A percentile compares a stretch with the other conserved stretches of the same genome.
Evolutionary conservation across 2,888 invertebrate genomes (phyloP).

Genomic region (Microchrysa polita): DNA sequence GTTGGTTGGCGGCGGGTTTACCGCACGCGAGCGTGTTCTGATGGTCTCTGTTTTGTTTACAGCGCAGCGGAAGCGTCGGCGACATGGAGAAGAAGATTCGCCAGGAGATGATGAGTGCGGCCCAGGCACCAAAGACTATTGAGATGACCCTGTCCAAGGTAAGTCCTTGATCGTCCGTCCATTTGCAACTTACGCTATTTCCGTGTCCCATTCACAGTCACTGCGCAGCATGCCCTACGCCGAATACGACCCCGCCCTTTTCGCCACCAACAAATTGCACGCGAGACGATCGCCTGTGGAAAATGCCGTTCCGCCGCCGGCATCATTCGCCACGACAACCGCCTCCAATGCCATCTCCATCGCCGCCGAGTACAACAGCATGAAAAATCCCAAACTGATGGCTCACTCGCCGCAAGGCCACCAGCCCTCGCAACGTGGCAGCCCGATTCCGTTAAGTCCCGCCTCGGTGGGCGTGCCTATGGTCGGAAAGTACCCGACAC

Average conservation of each 20-base stretch:
- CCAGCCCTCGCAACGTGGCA: slow-evolving; percentile 6
- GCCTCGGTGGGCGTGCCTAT: not conserved
- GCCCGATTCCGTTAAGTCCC: not conserved
- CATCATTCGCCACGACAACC: not conserved
- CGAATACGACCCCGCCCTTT: not conserved
- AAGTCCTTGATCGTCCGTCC: not conserved
- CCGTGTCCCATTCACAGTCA: slow-evolving; percentile 1
- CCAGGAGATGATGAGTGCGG: not conserved
- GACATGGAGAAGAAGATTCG: slow-evolving; percentile 39
- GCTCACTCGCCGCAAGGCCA: not conserved
- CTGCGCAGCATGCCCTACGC: not conserved
- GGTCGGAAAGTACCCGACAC: not conserved
- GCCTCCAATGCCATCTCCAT: not conserved
- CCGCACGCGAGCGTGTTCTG: too few species aligned
- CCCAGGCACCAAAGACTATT: not conserved
- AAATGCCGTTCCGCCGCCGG: too few species aligned
- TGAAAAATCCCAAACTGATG: not conserved
- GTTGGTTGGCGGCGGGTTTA: too few species aligned
- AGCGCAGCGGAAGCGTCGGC: slow-evolving; percentile 38
- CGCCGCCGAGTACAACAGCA: not conserved
- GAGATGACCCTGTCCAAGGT: slow-evolving; percentile 5
- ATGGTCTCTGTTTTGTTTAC: not conserved
- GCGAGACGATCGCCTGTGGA: not conserved
- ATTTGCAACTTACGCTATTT: not conserved
- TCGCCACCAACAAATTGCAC: not conserved